A percentile compares a stretch with the other conserved stretches of the same genome.
Conservation (phyloP, 2,888 invertebrate species). For the Apocheima hispidaria region DNA sequence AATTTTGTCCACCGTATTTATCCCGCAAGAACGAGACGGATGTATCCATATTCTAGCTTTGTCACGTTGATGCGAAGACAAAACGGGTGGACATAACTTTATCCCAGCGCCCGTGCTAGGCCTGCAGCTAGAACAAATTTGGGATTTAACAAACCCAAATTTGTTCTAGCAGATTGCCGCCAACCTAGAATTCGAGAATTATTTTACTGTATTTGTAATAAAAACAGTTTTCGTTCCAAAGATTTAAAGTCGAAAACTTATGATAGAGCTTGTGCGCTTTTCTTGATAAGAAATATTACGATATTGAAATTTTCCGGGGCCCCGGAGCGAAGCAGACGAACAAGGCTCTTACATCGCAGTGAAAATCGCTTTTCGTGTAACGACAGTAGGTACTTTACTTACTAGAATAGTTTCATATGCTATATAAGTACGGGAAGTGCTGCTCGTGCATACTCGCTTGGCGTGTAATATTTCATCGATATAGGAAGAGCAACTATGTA, state of each 20-base stretch:
- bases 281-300: slow-evolving; percentile 62
- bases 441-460: neutral
- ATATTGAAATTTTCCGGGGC: slow-evolving; percentile 72
- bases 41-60: too few relatives aligned
- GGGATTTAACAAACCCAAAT: too few relatives aligned
- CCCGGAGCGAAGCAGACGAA: slow-evolving; percentile 58
- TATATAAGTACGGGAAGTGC: slow-evolving; percentile 49
- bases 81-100: too few relatives aligned
- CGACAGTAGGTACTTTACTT: slow-evolving; percentile 32
- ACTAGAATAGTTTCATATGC: slow-evolving; percentile 37
- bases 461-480: neutral
- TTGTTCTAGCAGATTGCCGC: too few relatives aligned
- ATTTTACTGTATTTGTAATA: too few relatives aligned
- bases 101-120: too few relatives aligned
- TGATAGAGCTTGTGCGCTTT: slow-evolving; percentile 53
- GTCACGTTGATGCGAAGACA: too few relatives aligned
- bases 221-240: too few relatives aligned
- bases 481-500: neutral
- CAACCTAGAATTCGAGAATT: too few relatives aligned
- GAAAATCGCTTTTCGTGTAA: slow-evolving; percentile 52
- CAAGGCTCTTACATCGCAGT: slow-evolving; percentile 47
- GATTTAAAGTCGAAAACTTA: neutral
- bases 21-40: too few relatives aligned
- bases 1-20: too few relatives aligned
- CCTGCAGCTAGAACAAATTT: too few relatives aligned